A percentile compares a stretch with the other conserved stretches of the same genome.
phyloP scores from a whole-genome alignment of 2,113 vertebrate species.

The Triplophysa dalaica region DNA sequence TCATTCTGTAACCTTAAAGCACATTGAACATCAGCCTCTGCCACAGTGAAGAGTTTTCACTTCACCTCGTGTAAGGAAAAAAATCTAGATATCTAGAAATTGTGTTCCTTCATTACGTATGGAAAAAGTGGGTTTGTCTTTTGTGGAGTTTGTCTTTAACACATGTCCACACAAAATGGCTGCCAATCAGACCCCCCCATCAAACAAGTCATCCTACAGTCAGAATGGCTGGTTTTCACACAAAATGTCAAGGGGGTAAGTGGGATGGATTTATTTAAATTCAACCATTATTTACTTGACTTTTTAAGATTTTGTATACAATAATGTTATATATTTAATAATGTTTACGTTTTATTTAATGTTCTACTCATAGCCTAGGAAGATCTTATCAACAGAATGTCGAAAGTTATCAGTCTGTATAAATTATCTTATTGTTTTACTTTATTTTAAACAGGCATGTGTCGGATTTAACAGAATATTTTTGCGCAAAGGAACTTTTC shows the following conservation, averaged over 20 bases:
- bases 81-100: neutral
- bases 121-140: neutral
- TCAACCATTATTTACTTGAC: neutral
- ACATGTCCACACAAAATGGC: conserved; percentile 34
- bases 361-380: neutral
- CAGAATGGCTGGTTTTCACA: neutral
- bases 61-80: neutral
- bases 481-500: neutral
- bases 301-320: no score
- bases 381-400: no score
- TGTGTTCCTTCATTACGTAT: no score
- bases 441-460: neutral
- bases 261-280: neutral
- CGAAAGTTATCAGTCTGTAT: no score
- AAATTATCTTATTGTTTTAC: no score
- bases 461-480: neutral
- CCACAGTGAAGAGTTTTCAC: neutral
- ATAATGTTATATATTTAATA: neutral
- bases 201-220: neutral
- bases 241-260: neutral
- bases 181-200: conserved; percentile 18
- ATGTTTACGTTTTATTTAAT: neutral
- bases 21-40: neutral
- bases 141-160: neutral
- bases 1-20: neutral